These are phyloP conservation scores for Spialia ferax DNA, from an alignment of 2,888 invertebrate species.

Conservation along the genomic window DNA sequence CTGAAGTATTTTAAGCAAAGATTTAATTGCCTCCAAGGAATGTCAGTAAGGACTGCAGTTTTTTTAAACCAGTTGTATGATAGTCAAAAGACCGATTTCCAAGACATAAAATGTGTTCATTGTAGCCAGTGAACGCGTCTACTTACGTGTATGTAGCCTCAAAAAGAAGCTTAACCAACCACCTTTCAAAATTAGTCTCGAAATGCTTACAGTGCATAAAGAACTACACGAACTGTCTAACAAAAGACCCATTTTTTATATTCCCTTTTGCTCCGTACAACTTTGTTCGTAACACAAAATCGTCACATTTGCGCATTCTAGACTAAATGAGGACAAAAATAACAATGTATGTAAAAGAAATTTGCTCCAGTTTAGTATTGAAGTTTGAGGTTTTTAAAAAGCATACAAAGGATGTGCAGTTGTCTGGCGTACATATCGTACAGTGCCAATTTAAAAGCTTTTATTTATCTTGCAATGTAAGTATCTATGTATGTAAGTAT, in stretches of 20 bases:
- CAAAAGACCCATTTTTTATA: constrained; percentile 19
- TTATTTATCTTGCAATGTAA: too few species aligned
- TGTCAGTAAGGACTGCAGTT: too few species aligned
- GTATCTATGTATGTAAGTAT: too few species aligned
- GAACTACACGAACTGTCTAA: constrained; percentile 13
- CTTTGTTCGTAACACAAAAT: constrained; percentile 17
- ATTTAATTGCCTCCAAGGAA: too few species aligned
- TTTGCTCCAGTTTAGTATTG: constrained; percentile 7
- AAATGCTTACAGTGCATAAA: constrained; percentile 1
- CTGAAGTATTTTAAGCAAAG: too few species aligned
- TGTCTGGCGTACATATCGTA: neutral
- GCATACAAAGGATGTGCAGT: neutral
- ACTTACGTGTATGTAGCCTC: neutral
- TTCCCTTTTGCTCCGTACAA: constrained; percentile 16
- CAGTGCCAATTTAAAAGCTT: too few species aligned
- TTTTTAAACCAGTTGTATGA: too few species aligned
- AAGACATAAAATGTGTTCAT: too few species aligned
- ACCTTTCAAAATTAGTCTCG: constrained; percentile 5
- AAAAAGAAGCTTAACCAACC: neutral
- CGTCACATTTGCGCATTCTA: constrained; percentile 22
- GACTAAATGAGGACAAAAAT: constrained; percentile 22
- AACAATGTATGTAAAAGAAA: constrained; percentile 18
- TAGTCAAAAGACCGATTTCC: neutral
- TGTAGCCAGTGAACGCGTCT: neutral
- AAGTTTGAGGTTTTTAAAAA: constrained; percentile 8